These are phyloP conservation scores for Sesamia inferens DNA, from an alignment of 2,888 invertebrate genomes.

Conservation along the genomic window DNA sequence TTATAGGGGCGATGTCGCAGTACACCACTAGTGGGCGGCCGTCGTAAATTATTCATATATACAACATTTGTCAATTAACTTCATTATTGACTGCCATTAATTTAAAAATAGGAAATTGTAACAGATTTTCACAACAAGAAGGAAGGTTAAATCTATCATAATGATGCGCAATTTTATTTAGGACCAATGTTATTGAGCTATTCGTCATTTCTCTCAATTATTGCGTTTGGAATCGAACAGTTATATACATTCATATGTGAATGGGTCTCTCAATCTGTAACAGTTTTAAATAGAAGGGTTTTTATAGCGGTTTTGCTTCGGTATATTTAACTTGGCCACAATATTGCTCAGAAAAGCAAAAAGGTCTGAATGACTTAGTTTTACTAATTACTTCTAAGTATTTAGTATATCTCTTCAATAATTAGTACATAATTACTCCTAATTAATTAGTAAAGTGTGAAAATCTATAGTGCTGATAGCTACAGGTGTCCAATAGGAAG, in stretches of 20 bases:
- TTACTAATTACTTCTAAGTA: neutral
- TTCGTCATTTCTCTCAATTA: neutral
- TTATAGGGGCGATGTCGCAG: slow-evolving; percentile 50
- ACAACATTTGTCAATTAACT: slow-evolving; percentile 13
- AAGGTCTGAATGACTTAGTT: neutral
- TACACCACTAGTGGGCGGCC: slow-evolving; percentile 46
- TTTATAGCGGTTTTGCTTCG: neutral
- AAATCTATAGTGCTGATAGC: too few relatives aligned
- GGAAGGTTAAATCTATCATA: neutral
- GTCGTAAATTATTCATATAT: slow-evolving; percentile 30
- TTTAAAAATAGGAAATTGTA: neutral
- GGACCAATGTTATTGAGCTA: neutral
- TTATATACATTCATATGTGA: too few relatives aligned
- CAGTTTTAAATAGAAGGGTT: neutral
- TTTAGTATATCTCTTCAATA: too few relatives aligned
- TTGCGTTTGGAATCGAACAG: neutral
- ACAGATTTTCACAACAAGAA: neutral
- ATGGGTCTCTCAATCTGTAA: neutral
- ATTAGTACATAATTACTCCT: too few relatives aligned
- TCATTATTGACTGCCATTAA: neutral
- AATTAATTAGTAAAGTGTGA: too few relatives aligned
- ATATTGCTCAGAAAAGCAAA: neutral
- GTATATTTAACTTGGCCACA: neutral
- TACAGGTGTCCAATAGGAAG: too few relatives aligned
- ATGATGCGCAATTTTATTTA: neutral